Conservation (phyloP, 2,797 vertebrate genomes). For the Eulemur albifrons region DNA sequence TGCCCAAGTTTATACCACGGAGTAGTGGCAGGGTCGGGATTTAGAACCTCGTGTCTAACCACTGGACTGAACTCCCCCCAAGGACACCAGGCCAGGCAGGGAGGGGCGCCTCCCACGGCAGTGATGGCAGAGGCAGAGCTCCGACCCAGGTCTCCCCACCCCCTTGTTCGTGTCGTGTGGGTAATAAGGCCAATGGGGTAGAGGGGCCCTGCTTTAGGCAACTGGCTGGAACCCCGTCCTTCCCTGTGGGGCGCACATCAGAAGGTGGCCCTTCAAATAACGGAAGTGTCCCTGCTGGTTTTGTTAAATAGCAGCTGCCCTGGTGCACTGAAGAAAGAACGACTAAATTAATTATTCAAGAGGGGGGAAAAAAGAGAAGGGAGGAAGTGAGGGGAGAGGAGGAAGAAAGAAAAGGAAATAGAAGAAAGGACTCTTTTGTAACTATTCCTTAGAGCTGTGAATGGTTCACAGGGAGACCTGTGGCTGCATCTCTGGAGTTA, state of each 20-base stretch:
- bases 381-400: neutral
- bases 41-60: fast-evolving
- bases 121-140: neutral
- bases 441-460: neutral
- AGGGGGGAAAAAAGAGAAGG: neutral
- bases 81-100: too few species aligned
- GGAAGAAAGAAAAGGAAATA: neutral
- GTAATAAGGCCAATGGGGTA: fast-evolving
- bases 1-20: neutral
- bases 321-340: neutral
- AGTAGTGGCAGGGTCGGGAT: neutral
- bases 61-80: too few species aligned
- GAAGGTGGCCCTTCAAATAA: fast-evolving
- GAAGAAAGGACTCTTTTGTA: neutral
- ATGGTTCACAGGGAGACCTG: fast-evolving
- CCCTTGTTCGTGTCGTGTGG: neutral
- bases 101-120: too few species aligned
- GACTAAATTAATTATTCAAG: neutral
- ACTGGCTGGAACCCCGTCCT: fast-evolving
- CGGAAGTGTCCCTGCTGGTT: neutral
- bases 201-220: fast-evolving
- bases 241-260: neutral
- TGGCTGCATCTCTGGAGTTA: neutral
- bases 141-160: fast-evolving
- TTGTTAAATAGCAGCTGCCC: conserved; percentile 44